phyloP scores from a whole-genome alignment of 2,113 vertebrate species.

The Cryptotis parvus region DNA sequence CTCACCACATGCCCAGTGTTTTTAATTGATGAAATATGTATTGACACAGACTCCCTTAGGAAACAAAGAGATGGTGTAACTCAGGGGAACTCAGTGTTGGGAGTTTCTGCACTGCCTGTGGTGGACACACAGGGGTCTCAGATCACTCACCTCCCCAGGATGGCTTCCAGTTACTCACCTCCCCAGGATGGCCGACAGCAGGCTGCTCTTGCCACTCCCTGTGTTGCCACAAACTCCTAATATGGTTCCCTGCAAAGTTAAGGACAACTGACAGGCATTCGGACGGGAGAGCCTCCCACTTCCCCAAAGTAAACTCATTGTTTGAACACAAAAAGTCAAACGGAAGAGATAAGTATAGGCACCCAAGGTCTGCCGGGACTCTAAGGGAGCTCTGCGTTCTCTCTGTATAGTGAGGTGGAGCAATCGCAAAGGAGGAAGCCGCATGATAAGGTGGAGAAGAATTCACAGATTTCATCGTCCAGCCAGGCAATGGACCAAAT shows the following conservation, averaged over 20 bases:
- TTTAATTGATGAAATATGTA: not conserved
- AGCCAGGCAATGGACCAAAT: too few species aligned
- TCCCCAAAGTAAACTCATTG: not conserved
- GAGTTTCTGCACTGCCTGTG: not conserved
- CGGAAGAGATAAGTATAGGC: not conserved
- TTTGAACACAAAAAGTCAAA: not conserved
- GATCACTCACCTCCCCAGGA: conserved; percentile 70
- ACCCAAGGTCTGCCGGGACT: not conserved
- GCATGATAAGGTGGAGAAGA: not conserved
- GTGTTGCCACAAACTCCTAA: conserved; percentile 60
- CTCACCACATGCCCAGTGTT: not conserved
- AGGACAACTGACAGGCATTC: not conserved
- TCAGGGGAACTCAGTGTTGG: not conserved
- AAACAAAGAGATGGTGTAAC: not conserved
- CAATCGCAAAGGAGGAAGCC: not conserved
- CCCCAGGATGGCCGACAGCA: conserved; percentile 61
- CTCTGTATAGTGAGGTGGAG: rapidly evolving
- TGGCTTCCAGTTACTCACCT: conserved; percentile 66
- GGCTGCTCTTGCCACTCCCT: conserved; percentile 62
- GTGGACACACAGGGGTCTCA: rapidly evolving
- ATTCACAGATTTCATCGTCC: too few species aligned
- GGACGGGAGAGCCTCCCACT: not conserved
- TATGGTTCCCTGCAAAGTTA: conserved; percentile 47
- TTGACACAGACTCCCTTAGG: not conserved
- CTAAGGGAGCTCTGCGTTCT: not conserved